Evolutionary conservation across 1,140 invertebrate species (phyloP).

Genomic region (Drosophila sp.): DNA sequence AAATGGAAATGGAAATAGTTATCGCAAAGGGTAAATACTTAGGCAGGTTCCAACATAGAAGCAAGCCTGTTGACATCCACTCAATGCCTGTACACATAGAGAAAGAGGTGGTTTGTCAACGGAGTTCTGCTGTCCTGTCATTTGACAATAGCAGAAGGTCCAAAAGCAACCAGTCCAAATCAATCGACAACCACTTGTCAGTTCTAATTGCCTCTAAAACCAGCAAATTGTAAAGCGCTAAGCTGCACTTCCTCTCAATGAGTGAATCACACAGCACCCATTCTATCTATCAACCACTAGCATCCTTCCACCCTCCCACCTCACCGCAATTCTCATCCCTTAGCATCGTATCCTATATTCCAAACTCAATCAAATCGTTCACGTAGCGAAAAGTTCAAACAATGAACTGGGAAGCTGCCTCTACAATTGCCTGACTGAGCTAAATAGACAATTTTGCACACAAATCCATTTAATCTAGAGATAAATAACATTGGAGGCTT

Average conservation of each 20-base stretch:
- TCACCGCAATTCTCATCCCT: not conserved
- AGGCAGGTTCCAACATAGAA: conserved; percentile 8
- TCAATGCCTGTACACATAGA: conserved; percentile 9
- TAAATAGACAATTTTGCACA: conserved; percentile 83
- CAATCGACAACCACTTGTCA: conserved; percentile 53
- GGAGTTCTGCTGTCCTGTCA: conserved; percentile 17
- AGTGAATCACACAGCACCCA: conserved; percentile 2
- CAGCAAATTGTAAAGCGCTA: conserved; percentile 56
- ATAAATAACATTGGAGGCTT: conserved; percentile 76
- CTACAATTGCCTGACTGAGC: conserved; percentile 17
- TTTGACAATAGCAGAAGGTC: conserved; percentile 40
- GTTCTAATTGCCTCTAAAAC: conserved; percentile 58
- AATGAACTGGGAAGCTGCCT: conserved; percentile 59
- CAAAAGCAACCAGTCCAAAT: conserved; percentile 38
- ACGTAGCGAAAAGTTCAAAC: conserved; percentile 77
- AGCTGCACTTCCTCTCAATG: conserved; percentile 45
- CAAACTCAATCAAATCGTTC: conserved; percentile 75
- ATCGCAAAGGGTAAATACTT: conserved; percentile 29
- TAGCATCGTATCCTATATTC: not conserved
- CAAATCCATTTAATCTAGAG: conserved; percentile 82
- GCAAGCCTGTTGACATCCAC: conserved; percentile 37
- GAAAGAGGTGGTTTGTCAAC: not conserved
- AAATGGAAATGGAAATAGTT: conserved; percentile 42
- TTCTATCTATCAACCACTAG: not conserved
- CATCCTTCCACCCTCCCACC: too few species aligned